Evolutionary conservation across 2,797 vertebrate species (phyloP).

Genomic region (Scolopax bukidnonensis): DNA sequence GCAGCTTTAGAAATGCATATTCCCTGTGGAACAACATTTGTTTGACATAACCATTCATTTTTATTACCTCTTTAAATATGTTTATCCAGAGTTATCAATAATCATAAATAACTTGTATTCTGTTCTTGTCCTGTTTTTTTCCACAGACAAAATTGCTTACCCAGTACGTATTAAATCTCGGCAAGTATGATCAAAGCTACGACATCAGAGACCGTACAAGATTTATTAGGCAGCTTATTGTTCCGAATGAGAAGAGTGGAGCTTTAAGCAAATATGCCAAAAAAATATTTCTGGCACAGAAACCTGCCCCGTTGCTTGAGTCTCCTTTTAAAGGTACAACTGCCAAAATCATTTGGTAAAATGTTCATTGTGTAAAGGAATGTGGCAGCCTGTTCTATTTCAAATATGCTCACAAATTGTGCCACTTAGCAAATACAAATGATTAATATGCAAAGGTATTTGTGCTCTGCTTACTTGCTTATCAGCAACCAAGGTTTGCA

Average conservation of each 20-base stretch:
- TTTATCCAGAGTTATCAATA: slow-evolving; percentile 97
- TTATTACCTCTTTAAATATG: slow-evolving; percentile 94
- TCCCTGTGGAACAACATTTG: slow-evolving; percentile 88
- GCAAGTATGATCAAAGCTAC: slow-evolving; percentile 98
- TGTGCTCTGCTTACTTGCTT: neutral
- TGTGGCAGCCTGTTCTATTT: slow-evolving; percentile 23
- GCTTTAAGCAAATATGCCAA: slow-evolving; percentile 96
- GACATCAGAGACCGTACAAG: slow-evolving; percentile 98
- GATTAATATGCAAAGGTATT: slow-evolving; percentile 46
- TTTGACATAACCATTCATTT: slow-evolving; percentile 91
- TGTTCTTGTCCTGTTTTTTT: slow-evolving; percentile 79
- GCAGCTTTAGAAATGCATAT: slow-evolving; percentile 89
- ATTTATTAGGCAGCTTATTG: slow-evolving; percentile 98
- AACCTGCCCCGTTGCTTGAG: slow-evolving; percentile 93
- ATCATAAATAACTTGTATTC: slow-evolving; percentile 93
- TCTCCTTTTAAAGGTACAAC: slow-evolving; percentile 95
- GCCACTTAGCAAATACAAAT: slow-evolving; percentile 53
- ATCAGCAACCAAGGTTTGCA: slow-evolving; percentile 7
- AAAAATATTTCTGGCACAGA: slow-evolving; percentile 94
- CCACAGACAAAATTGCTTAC: slow-evolving; percentile 97
- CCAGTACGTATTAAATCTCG: slow-evolving; percentile 98
- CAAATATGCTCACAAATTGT: slow-evolving; percentile 34
- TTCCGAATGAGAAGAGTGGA: slow-evolving; percentile 94
- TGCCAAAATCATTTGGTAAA: slow-evolving; percentile 54
- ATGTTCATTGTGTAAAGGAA: slow-evolving; percentile 43